Evolutionary conservation across 2,113 vertebrate species (phyloP).

Genomic region (Jacana jacana): DNA sequence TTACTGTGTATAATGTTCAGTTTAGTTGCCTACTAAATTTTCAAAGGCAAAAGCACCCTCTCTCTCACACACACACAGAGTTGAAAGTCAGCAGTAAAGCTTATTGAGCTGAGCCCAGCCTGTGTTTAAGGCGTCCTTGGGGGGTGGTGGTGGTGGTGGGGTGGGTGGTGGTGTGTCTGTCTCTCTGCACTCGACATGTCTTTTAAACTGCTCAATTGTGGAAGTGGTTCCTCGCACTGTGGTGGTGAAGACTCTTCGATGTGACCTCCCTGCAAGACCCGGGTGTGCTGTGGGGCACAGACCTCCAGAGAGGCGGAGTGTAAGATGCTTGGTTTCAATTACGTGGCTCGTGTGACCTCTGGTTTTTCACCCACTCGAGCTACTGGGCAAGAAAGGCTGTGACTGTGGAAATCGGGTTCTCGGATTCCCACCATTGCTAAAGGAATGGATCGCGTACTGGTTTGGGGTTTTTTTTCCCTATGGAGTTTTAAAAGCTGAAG

Average conservation of each 20-base stretch:
- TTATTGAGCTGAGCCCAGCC: not conserved
- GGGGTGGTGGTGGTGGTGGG: no score
- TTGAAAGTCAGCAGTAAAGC: slow-evolving; percentile 15
- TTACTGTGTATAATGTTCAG: slow-evolving; percentile 74
- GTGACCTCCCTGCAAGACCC: not conserved
- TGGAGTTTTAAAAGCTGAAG: not conserved
- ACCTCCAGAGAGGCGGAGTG: accelerated
- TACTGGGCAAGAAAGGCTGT: not conserved
- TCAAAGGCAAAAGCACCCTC: slow-evolving; percentile 50
- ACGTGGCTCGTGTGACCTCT: not conserved
- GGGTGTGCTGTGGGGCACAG: accelerated
- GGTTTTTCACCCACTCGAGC: not conserved
- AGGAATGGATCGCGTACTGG: not conserved
- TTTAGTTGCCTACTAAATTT: slow-evolving; percentile 74
- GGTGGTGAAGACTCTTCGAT: not conserved
- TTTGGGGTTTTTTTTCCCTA: not conserved
- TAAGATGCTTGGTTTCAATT: not conserved
- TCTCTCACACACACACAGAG: slow-evolving; percentile 16
- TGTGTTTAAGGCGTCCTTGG: not conserved
- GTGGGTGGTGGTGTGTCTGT: not conserved
- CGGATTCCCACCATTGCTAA: not conserved
- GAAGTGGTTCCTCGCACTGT: not conserved
- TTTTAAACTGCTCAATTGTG: not conserved
- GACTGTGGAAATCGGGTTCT: not conserved
- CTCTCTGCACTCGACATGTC: not conserved